Evolutionary conservation across 2,113 vertebrate species (phyloP).

Genomic region (Gymnocephalus cernua): DNA sequence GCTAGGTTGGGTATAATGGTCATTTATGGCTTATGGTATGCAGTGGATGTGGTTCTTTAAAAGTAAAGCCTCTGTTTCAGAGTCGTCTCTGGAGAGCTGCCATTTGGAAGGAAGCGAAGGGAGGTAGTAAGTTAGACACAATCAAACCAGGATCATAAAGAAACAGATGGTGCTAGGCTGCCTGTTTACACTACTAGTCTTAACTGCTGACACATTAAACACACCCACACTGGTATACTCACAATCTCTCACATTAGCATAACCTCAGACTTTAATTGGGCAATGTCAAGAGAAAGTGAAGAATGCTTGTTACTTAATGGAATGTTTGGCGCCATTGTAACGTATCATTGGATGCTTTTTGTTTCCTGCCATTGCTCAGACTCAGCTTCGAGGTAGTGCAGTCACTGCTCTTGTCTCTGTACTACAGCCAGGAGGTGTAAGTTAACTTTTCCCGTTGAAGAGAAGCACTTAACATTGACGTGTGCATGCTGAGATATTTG

Average conservation of each 20-base stretch:
- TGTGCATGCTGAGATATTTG: conserved; percentile 57
- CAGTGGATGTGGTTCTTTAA: conserved; percentile 32
- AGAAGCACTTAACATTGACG: conserved; percentile 60
- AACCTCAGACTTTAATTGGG: conserved; percentile 57
- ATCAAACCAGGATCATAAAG: conserved; percentile 61
- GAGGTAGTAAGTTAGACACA: conserved; percentile 41
- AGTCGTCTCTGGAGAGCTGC: conserved; percentile 40
- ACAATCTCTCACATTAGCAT: conserved; percentile 52
- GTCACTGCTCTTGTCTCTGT: conserved; percentile 5
- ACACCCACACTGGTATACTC: conserved; percentile 50
- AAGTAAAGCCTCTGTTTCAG: conserved; percentile 31
- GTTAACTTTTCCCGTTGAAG: conserved; percentile 48
- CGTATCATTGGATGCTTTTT: conserved; percentile 23
- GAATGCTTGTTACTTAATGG: conserved; percentile 65
- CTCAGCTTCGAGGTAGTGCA: conserved; percentile 11
- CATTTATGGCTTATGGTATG: background rate
- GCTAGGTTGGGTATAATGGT: conserved; percentile 17
- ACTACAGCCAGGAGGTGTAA: conserved; percentile 36
- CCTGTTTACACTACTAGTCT: conserved; percentile 64
- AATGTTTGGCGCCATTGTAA: conserved; percentile 30
- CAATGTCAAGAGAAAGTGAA: conserved; percentile 76
- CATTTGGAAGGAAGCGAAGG: conserved; percentile 40
- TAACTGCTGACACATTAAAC: conserved; percentile 62
- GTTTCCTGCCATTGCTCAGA: conserved; percentile 1
- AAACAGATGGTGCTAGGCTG: conserved; percentile 65